phyloP scores from a whole-genome alignment of 2,888 invertebrate genomes.

The Scaptomyza polygonia region DNA sequence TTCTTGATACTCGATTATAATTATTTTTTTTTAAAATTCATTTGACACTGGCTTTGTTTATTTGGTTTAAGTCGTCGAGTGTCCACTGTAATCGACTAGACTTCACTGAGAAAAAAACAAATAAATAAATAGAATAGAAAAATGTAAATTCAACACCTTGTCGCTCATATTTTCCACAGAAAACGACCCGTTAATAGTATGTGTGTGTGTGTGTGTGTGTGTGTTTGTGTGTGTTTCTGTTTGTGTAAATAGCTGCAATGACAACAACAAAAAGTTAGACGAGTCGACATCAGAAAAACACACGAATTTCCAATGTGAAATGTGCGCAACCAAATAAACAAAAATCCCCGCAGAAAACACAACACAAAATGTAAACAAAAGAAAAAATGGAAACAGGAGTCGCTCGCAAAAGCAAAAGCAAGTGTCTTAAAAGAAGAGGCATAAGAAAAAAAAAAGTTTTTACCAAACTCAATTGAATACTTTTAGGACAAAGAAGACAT shows the following conservation, averaged over 20 bases:
- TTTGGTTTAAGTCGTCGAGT: not conserved
- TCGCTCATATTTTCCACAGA: constrained; percentile 33
- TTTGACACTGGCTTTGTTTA: too few species aligned
- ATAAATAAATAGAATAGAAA: not conserved
- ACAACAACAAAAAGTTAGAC: constrained; percentile 29
- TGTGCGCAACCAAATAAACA: constrained; percentile 21
- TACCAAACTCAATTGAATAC: not conserved
- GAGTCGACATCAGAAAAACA: constrained; percentile 22
- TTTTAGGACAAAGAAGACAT: too few species aligned
- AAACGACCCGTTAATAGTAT: too few species aligned
- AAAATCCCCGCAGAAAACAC: not conserved
- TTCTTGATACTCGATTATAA: not conserved
- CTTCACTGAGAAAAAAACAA: not conserved
- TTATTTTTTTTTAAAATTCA: not conserved
- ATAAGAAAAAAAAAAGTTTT: too few species aligned
- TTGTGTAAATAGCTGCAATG: constrained; percentile 24
- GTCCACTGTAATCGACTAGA: constrained; percentile 3
- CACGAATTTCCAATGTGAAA: not conserved
- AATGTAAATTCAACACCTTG: constrained; percentile 37
- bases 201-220: constrained; percentile 1
- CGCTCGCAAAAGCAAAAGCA: not conserved
- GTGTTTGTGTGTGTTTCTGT: constrained; percentile 1
- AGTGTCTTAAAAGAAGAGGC: constrained; percentile 6
- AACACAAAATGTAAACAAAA: not conserved
- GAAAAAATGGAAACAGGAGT: not conserved